Evolutionary conservation across 2,888 invertebrate genomes (phyloP).

Genomic region (Ligdia adustata): DNA sequence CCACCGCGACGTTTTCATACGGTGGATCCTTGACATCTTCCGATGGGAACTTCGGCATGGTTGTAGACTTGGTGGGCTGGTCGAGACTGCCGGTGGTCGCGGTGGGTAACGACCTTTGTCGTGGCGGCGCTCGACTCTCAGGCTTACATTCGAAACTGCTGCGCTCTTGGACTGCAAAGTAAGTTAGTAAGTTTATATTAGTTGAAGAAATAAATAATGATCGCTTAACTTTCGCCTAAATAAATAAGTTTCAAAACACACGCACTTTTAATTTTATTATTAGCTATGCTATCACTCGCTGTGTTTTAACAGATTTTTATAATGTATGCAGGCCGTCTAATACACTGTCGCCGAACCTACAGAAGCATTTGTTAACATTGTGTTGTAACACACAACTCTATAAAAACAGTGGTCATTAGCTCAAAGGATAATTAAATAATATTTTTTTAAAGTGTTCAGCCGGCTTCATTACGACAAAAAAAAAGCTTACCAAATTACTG

Average conservation of each 20-base stretch:
- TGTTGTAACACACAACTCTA: too few species aligned
- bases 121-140: constrained; percentile 66
- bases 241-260: background rate
- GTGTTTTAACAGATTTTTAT: too few species aligned
- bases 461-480: too few species aligned
- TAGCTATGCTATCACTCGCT: too few species aligned
- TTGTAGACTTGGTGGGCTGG: constrained; percentile 82
- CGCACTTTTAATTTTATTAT: background rate
- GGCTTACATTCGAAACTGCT: constrained; percentile 49
- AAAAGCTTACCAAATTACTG: too few species aligned
- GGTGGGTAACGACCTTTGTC: constrained; percentile 71
- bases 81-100: constrained; percentile 64
- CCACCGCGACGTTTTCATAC: constrained; percentile 71
- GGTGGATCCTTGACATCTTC: constrained; percentile 71
- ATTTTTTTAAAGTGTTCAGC: too few species aligned
- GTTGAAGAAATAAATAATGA: background rate
- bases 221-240: background rate
- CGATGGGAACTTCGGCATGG: constrained; percentile 83
- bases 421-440: too few species aligned
- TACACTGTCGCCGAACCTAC: too few species aligned
- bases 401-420: too few species aligned
- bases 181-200: too few species aligned
- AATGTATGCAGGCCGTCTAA: too few species aligned
- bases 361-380: too few species aligned
- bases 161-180: constrained; percentile 36